Conservation (phyloP, 2,888 invertebrate species). For the Melipona beecheii region DNA sequence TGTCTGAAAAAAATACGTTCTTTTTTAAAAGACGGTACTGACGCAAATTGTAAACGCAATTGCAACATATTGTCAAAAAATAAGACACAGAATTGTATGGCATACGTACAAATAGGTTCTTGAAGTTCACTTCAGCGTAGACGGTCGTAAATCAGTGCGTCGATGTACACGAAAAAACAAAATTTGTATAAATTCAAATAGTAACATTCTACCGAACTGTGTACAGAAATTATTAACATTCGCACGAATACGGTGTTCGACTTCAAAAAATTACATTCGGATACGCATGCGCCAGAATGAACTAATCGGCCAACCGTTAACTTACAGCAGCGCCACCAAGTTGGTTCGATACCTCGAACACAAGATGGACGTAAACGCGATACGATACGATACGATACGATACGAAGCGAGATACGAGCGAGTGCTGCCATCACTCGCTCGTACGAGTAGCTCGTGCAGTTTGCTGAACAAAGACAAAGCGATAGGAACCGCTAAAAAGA, state of each 20-base stretch:
- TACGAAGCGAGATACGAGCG: slow-evolving; percentile 40
- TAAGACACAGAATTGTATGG: neutral
- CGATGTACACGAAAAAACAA: neutral
- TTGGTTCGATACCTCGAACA: slow-evolving; percentile 40
- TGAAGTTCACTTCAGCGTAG: no score
- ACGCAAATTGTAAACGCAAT: neutral
- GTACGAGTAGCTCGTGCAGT: slow-evolving; percentile 36
- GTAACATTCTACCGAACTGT: neutral
- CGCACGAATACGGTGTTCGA: neutral
- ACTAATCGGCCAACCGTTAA: neutral
- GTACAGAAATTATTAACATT: neutral
- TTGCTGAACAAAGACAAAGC: slow-evolving; percentile 30
- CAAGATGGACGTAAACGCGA: slow-evolving; percentile 17
- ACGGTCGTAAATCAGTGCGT: no score
- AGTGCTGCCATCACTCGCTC: slow-evolving; percentile 59
- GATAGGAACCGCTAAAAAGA: slow-evolving; percentile 51
- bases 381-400: slow-evolving; percentile 34
- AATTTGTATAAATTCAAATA: neutral
- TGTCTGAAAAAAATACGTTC: neutral
- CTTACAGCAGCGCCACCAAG: neutral
- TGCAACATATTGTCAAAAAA: no score
- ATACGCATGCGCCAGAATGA: neutral
- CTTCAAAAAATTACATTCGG: neutral
- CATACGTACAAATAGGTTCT: neutral
- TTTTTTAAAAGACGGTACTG: neutral